phyloP scores from a whole-genome alignment of 2,888 invertebrate species.

The Euproctis similis region DNA sequence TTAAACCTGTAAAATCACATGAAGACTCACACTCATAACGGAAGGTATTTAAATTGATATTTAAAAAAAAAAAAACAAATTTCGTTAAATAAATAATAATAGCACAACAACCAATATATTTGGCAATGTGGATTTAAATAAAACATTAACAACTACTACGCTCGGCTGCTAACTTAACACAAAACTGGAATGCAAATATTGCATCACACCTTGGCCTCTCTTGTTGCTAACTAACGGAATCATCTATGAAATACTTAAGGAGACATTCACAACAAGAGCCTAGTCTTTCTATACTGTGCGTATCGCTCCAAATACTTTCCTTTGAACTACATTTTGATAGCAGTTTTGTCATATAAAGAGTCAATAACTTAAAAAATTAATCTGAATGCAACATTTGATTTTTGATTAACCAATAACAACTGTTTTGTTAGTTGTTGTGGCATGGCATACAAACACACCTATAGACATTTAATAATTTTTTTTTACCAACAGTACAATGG shows the following conservation, averaged over 20 bases:
- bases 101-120: constrained; percentile 73
- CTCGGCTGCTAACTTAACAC: constrained; percentile 66
- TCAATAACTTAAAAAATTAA: constrained; percentile 66
- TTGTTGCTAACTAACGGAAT: constrained; percentile 27
- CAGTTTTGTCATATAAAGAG: constrained; percentile 57
- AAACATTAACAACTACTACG: constrained; percentile 63
- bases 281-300: constrained; percentile 64
- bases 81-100: constrained; percentile 64
- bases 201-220: constrained; percentile 67
- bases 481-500: constrained; percentile 24
- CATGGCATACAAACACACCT: constrained; percentile 40
- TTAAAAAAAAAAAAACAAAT: constrained; percentile 37
- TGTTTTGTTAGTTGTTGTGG: constrained; percentile 63
- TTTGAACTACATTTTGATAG: constrained; percentile 70
- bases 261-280: constrained; percentile 54
- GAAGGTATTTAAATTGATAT: constrained; percentile 72
- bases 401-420: constrained; percentile 65
- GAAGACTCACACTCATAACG: constrained; percentile 65
- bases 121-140: constrained; percentile 70
- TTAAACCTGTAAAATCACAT: constrained; percentile 66
- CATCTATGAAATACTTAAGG: constrained; percentile 33
- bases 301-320: constrained; percentile 62
- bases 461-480: constrained; percentile 23
- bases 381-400: constrained; percentile 70
- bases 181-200: constrained; percentile 75